Percentiles rank a stretch among this genome's conserved stretches.
Evolutionary conservation across 2,797 vertebrate species (phyloP).

Genomic region (Mycteria americana): DNA sequence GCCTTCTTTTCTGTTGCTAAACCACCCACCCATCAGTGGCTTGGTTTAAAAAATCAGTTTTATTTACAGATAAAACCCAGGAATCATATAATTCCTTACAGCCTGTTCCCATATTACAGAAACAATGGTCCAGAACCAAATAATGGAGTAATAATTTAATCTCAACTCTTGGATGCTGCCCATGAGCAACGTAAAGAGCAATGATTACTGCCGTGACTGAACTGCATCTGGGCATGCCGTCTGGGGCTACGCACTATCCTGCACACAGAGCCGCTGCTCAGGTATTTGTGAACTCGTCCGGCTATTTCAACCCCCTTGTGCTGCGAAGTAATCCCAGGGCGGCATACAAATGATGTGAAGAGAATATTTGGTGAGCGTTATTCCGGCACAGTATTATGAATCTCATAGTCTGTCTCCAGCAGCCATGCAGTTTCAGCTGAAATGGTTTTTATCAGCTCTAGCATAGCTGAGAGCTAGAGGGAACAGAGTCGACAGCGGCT

Average conservation of each 20-base stretch:
- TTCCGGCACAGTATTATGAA: background rate
- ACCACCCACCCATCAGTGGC: background rate
- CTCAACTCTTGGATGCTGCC: background rate
- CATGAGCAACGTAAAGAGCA: rapidly evolving
- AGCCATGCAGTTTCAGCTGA: background rate
- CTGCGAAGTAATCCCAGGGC: background rate
- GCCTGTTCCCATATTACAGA: background rate
- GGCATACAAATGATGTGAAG: background rate
- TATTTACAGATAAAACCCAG: background rate
- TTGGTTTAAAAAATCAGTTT: background rate
- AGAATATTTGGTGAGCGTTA: background rate
- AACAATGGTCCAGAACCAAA: background rate
- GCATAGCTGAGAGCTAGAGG: background rate
- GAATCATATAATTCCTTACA: background rate
- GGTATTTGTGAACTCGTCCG: background rate
- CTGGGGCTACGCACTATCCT: background rate
- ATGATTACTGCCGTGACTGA: rapidly evolving
- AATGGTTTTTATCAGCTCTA: background rate
- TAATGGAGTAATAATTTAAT: background rate
- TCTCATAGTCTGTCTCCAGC: background rate
- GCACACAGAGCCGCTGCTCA: background rate
- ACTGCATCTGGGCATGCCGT: too few relatives aligned
- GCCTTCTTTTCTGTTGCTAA: background rate
- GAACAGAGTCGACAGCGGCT: background rate
- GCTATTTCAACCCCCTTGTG: background rate